These are phyloP conservation scores for Lateolabrax maculatus DNA, from an alignment of 2,797 vertebrate species.

Conservation along the genomic window DNA sequence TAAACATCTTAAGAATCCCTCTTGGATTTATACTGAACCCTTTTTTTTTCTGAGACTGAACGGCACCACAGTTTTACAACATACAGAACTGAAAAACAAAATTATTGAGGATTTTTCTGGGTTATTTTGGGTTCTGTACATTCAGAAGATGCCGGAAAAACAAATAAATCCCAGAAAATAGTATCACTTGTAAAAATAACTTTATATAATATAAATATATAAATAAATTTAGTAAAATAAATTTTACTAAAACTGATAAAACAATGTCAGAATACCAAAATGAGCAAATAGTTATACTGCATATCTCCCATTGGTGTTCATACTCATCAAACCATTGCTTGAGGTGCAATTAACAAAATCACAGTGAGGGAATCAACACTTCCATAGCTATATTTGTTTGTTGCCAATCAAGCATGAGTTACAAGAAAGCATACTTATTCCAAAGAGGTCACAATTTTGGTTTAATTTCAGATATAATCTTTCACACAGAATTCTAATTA, in stretches of 20 bases:
- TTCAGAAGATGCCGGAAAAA: no score
- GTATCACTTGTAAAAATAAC: no score
- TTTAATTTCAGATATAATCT: not conserved
- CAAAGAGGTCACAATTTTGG: not conserved
- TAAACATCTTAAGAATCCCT: not conserved
- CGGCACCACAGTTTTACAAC: not conserved
- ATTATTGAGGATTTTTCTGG: not conserved
- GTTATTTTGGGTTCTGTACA: not conserved
- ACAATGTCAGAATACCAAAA: no score
- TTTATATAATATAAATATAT: no score
- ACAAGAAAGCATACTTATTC: not conserved
- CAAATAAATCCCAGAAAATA: no score
- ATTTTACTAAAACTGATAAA: no score
- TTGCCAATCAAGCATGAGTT: not conserved
- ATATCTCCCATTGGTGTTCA: no score
- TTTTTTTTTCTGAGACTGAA: not conserved
- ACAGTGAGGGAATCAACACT: not conserved
- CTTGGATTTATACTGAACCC: not conserved
- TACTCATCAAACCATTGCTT: not conserved
- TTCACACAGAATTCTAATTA: slow-evolving; percentile 2
- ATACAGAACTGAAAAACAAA: not conserved
- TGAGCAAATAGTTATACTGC: no score
- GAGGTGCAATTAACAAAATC: not conserved
- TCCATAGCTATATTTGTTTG: not conserved
- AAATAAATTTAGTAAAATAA: no score